Evolutionary conservation across 2,797 vertebrate genomes (phyloP).

Genomic region (Rallus crepitans): DNA sequence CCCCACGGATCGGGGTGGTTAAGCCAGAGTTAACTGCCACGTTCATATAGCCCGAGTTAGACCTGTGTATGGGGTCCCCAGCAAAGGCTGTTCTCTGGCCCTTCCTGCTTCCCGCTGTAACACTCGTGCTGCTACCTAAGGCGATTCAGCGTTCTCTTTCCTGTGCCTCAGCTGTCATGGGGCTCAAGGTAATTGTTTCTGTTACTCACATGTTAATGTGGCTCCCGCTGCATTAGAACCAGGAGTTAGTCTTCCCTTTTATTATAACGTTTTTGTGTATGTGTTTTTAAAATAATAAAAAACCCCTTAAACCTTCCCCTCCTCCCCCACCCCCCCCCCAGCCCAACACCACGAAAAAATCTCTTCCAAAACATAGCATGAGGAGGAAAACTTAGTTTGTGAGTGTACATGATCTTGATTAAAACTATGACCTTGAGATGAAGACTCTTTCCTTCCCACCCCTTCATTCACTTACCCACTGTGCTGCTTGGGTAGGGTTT

Average conservation of each 20-base stretch:
- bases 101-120: background rate
- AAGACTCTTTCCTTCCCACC: background rate
- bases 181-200: conserved; percentile 16
- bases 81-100: background rate
- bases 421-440: background rate
- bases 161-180: conserved; percentile 3
- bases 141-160: background rate
- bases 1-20: background rate
- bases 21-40: background rate
- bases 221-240: background rate
- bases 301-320: background rate
- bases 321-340: background rate
- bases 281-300: background rate
- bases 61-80: background rate
- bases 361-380: background rate
- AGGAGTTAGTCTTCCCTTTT: background rate
- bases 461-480: background rate
- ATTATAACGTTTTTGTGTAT: background rate
- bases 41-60: fast-evolving
- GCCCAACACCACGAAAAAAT: background rate
- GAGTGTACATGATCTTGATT: background rate
- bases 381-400: background rate
- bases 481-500: background rate
- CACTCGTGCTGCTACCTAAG: background rate
- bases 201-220: background rate